Evolutionary conservation across 2,113 vertebrate genomes (phyloP), one percentile per base, ranked within the genome.

Genomic region (Sitta europaea): DNA sequence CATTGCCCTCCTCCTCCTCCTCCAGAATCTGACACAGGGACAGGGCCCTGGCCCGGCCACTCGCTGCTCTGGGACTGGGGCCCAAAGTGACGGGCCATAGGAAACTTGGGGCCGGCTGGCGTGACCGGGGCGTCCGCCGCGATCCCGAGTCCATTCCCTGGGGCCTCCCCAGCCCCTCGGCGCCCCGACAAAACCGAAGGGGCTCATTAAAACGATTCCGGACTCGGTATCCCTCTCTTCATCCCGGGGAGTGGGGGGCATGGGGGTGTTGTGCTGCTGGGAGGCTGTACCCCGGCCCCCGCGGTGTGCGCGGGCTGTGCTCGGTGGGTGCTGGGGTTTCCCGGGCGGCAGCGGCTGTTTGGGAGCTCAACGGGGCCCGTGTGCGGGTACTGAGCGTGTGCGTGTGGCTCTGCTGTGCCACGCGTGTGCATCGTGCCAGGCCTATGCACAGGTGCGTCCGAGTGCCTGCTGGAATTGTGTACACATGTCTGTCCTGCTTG

Each of bases 201-300:
- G 10, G 28, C 12, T 66, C n/a, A 4, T 35, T 29, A 21, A 42
- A 82, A 6, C 4, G 0, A 43, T 12, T 23, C 29, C 7, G n/a
- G 1, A 6, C 2, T 38, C 40, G 0, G 5, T 22, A 16, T 11
- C 12, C 23, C 33, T 3, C 10, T 8, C 6, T 43, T 17, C 42
- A 17, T 7, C n/a, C 25, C 8, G 2, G 27, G 4, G 1, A 31
- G 11, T 0, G 3, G 22, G 8, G 9, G 3, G 3, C 33, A 6
- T 6, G 5, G 58, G 28, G 24, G 9, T 25, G 13, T 8, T 24
- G 8, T 6, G 53, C 15, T 0, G 14, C 40, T 9, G 62, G 23
- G 6, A 33, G 40, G 7, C 35, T 8, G 14, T 3, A 4, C 11
- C 9, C 24, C 18, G 16, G 36, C 5, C 25, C 58, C 71, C 5